phyloP scores from a whole-genome alignment of 2,113 vertebrate genomes.

The Siniperca knerii region DNA sequence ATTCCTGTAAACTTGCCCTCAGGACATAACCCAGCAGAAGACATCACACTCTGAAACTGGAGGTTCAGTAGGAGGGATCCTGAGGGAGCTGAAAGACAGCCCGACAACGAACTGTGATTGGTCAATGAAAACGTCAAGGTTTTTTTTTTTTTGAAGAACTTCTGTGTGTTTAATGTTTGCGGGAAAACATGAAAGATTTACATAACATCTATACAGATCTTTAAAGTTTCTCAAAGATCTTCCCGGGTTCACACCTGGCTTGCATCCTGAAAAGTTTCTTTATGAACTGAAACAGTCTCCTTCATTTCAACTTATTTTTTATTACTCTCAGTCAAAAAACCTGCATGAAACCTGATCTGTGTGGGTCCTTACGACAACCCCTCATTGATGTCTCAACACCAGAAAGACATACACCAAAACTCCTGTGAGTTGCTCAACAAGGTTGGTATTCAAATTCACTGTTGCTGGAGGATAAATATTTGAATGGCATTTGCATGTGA shows the following conservation, averaged over 20 bases:
- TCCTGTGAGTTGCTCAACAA: conserved; percentile 25
- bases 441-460: conserved; percentile 33
- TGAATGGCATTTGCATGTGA: conserved; percentile 62
- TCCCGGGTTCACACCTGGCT: not conserved
- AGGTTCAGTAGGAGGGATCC: not conserved
- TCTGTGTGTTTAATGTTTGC: not conserved
- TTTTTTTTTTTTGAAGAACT: not conserved
- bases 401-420: not conserved
- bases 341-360: not conserved
- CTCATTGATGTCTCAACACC: conserved; percentile 7
- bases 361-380: not conserved
- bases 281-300: not conserved
- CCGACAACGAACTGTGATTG: not conserved
- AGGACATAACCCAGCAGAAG: not conserved
- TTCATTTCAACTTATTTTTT: not conserved
- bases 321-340: not conserved
- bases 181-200: not conserved
- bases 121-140: not conserved
- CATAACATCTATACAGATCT: not conserved
- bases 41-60: not conserved
- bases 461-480: conserved; percentile 27
- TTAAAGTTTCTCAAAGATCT: not conserved
- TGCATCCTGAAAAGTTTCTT: not conserved
- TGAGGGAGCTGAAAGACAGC: not conserved
- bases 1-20: not conserved